These are phyloP conservation scores for Mycetomoellerius zeteki DNA, from an alignment of 1,140 invertebrate species.

Conservation along the genomic window DNA sequence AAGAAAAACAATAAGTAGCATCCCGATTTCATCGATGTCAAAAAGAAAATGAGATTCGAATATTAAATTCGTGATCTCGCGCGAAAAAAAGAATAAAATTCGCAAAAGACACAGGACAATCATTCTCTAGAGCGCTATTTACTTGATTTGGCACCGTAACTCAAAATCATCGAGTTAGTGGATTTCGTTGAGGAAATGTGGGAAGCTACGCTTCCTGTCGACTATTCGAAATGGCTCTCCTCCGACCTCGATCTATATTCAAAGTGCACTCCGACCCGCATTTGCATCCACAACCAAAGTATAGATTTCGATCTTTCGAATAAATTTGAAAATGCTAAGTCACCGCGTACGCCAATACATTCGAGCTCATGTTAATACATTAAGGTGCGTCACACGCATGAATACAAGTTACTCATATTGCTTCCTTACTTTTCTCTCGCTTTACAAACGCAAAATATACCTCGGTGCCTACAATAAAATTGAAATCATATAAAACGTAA, in stretches of 20 bases:
- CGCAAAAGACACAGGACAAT: background rate
- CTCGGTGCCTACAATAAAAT: constrained; percentile 13
- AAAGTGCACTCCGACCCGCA: constrained; percentile 71
- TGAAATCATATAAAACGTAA: constrained; percentile 49
- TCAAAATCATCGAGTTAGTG: constrained; percentile 61
- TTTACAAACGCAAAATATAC: constrained; percentile 25
- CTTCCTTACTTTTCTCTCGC: background rate
- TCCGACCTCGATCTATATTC: constrained; percentile 79
- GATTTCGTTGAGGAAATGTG: constrained; percentile 27
- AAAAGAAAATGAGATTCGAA: constrained; percentile 21
- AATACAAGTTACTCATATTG: background rate
- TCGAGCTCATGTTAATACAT: constrained; percentile 54
- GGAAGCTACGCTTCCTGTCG: constrained; percentile 42
- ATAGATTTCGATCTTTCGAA: constrained; percentile 80
- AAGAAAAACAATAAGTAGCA: constrained; percentile 69
- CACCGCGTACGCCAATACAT: constrained; percentile 3
- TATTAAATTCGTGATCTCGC: constrained; percentile 13
- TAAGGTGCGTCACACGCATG: constrained; percentile 26
- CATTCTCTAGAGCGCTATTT: constrained; percentile 26
- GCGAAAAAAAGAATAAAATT: constrained; percentile 24
- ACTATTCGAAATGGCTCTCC: constrained; percentile 20
- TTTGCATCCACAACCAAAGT: constrained; percentile 74
- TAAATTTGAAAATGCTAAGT: constrained; percentile 80
- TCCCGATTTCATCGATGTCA: constrained; percentile 38
- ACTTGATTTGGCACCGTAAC: constrained; percentile 75